Percentiles rank a stretch among this genome's conserved stretches.
These are phyloP conservation scores for Ormyrus pomaceus DNA, from an alignment of 2,888 invertebrate genomes.

Conservation along the genomic window DNA sequence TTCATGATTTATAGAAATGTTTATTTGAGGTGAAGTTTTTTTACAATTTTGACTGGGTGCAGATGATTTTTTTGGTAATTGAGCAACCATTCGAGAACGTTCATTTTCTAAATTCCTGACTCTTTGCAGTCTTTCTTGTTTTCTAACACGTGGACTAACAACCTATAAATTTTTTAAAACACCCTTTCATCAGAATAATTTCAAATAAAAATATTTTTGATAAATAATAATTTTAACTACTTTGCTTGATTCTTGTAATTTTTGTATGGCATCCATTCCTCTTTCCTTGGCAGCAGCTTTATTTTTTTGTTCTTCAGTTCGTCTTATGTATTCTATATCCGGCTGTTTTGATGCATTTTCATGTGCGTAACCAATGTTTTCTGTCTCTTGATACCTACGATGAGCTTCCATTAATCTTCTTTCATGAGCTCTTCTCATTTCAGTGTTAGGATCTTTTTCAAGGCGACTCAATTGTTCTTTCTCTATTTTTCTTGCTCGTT, in stretches of 20 bases:
- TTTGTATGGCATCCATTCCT: constrained; percentile 73
- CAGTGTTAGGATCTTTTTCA: constrained; percentile 76
- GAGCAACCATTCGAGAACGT: constrained; percentile 74
- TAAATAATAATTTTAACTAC: constrained; percentile 60
- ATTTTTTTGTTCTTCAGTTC: constrained; percentile 64
- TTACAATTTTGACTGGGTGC: constrained; percentile 9
- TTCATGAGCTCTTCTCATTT: constrained; percentile 78
- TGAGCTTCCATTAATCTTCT: constrained; percentile 77
- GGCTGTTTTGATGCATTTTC: constrained; percentile 73
- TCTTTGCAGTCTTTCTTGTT: constrained; percentile 66
- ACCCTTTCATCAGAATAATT: neutral
- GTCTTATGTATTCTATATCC: constrained; percentile 68
- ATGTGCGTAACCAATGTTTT: constrained; percentile 77
- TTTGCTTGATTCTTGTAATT: constrained; percentile 67
- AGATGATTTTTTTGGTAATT: constrained; percentile 57
- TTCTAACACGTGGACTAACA: constrained; percentile 45
- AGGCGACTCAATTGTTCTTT: constrained; percentile 76
- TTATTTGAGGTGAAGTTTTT: constrained; percentile 35
- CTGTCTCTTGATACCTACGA: constrained; percentile 76
- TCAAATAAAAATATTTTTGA: neutral
- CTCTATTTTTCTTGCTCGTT: constrained; percentile 78
- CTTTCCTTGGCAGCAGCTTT: constrained; percentile 71
- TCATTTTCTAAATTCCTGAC: constrained; percentile 76
- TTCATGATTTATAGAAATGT: constrained; percentile 23
- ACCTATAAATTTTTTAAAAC: constrained; percentile 27